A percentile compares a stretch with the other conserved stretches of the same genome.
phyloP scores from a whole-genome alignment of 2,113 vertebrate species.

The Petroica traversi region DNA sequence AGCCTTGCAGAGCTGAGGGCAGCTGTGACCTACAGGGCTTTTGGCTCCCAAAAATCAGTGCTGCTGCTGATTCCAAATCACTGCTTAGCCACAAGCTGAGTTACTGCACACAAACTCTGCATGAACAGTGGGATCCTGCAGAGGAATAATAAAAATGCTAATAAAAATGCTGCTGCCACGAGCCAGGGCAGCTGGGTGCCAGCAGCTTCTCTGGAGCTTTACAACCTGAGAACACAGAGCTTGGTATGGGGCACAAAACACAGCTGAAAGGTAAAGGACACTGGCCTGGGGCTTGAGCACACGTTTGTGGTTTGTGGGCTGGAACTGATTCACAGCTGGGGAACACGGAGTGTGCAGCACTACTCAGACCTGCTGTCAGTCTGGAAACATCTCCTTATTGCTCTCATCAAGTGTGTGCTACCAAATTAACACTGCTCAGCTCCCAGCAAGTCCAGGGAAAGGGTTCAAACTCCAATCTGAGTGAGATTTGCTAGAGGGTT shows the following conservation, averaged over 20 bases:
- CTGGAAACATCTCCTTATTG: not conserved
- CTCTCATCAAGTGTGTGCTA: not conserved
- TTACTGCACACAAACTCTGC: not conserved
- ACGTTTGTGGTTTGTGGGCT: no score
- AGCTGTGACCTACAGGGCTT: not conserved
- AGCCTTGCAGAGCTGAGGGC: not conserved
- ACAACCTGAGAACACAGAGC: accelerated
- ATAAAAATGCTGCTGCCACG: not conserved
- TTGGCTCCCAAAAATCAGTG: not conserved
- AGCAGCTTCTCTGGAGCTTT: not conserved
- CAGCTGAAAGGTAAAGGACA: not conserved
- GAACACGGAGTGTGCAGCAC: not conserved
- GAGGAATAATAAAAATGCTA: not conserved
- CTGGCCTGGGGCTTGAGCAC: not conserved
- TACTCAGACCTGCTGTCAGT: not conserved
- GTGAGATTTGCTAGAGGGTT: not conserved
- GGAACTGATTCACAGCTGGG: not conserved
- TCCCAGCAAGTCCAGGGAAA: not conserved
- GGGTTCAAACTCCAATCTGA: not conserved
- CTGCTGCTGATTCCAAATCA: not conserved
- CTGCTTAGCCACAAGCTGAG: not conserved
- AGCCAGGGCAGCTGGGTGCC: not conserved
- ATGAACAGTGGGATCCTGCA: not conserved
- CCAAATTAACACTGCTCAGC: not conserved
- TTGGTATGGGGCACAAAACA: not conserved